Base-by-base conservation (phyloP, 2,113 vertebrate genomes). In the Abramis brama region DNA sequence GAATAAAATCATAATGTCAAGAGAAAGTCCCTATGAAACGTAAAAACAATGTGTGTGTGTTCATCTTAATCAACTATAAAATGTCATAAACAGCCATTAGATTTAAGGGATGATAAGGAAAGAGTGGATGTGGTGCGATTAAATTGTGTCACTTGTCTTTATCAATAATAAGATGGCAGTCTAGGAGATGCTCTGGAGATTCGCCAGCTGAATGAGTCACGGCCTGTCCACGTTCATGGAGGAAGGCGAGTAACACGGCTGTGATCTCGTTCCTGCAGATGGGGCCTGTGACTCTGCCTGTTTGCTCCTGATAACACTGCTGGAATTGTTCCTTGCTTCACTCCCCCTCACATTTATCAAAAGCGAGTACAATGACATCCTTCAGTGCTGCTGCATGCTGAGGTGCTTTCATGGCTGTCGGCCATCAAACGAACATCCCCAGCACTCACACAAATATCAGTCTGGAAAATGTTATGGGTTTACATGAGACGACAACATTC, bases 291-390 rank as follows among this genome's bases (percentile, higher is more conserved):
- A 89, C 79, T 91, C 79, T 88, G 88, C 87, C 92, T 94, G 93
- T 90, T 92, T 89, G 87, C 75, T 90, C 84, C 92, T 89, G 93
- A 94, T 93, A 94, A 93, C 92, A 91, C 89, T 89, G 88, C 70
- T 88, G 78, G 86, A 93, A 93, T 92, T 92, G 91, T 93, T 91
- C 90, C 87, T 90, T 47, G 23, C 74, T 30, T 85, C 75, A 78
- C 52, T 84, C 82, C 79, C 70, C 83, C 82, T 59, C 87, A 79
- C 90, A 92, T 93, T 92, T 89, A 93, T 91, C 92, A 93, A 92
- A 91, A 89, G 74, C 74, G 47, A 50, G 86, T 86, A 90, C 91
- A 93, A 92, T 87, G 83, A 81, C 36, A 84, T 83, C 66, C 90
- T 91, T 90, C 80, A 78, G 86, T 76, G 78, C 84, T 6, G 21